These are phyloP conservation scores for Drosophila basisetae DNA, from an alignment of 2,888 invertebrate genomes.

Conservation along the genomic window DNA sequence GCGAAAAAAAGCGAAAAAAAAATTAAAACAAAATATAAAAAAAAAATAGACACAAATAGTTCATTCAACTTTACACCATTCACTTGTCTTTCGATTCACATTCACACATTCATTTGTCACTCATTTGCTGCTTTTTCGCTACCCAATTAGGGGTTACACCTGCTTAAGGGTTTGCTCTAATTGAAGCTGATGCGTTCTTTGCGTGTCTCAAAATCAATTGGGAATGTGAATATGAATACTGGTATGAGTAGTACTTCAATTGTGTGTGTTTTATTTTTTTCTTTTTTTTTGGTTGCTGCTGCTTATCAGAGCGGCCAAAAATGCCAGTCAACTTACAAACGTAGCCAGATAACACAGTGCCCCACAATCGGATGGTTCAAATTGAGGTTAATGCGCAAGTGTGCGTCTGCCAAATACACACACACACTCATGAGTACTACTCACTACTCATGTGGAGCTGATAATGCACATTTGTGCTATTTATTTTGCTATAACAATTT, in stretches of 20 bases:
- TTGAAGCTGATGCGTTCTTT: constrained; percentile 34
- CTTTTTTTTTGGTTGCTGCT: background rate
- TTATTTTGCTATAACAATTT: constrained; percentile 67
- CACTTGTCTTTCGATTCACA: background rate
- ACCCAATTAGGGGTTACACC: background rate
- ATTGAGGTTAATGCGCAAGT: constrained; percentile 74
- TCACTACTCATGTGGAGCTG: constrained; percentile 46
- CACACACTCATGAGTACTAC: background rate
- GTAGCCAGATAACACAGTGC: constrained; percentile 73
- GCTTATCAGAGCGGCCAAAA: constrained; percentile 53
- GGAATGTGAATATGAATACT: background rate
- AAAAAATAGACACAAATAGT: constrained; percentile 24
- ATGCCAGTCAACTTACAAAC: constrained; percentile 63
- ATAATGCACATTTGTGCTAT: constrained; percentile 81
- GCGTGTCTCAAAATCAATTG: constrained; percentile 36
- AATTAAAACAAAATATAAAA: background rate
- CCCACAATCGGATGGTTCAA: constrained; percentile 77
- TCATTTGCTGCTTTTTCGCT: background rate
- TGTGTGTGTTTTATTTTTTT: background rate
- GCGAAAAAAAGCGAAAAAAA: background rate
- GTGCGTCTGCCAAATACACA: constrained; percentile 51
- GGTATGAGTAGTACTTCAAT: background rate
- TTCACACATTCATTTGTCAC: background rate
- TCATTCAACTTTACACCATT: constrained; percentile 62
- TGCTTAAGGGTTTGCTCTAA: constrained; percentile 15